Percentiles rank a stretch among this genome's conserved stretches.
Evolutionary conservation across 1,140 invertebrate species (phyloP).

Genomic region (Odontomachus brunneus): DNA sequence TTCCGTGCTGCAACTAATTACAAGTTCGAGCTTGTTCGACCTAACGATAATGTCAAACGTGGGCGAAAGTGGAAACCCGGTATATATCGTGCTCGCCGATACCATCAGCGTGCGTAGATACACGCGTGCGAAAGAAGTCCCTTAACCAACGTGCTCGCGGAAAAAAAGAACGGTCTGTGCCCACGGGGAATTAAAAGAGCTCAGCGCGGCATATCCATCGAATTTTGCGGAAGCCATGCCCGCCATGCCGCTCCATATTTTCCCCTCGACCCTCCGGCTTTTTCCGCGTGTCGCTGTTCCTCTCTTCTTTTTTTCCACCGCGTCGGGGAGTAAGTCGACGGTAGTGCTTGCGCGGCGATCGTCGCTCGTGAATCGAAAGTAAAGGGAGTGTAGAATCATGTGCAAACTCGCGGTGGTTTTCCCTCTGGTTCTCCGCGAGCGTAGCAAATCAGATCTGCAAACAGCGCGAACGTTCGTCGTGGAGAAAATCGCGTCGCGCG

Average conservation of each 20-base stretch:
- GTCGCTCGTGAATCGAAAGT: constrained; percentile 49
- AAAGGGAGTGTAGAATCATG: constrained; percentile 17
- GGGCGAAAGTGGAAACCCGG: background rate
- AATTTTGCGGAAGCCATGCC: constrained; percentile 39
- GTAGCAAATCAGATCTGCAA: constrained; percentile 37
- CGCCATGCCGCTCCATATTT: constrained; percentile 8
- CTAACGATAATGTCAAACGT: constrained; percentile 43
- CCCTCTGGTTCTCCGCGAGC: constrained; percentile 5
- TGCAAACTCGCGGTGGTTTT: constrained; percentile 16
- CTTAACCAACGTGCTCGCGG: constrained; percentile 20
- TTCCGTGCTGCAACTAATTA: constrained; percentile 40
- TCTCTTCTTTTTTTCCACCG: background rate
- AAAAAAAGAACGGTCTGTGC: background rate
- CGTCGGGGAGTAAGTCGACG: constrained; percentile 38
- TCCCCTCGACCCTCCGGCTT: no score
- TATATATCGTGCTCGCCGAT: constrained; percentile 15
- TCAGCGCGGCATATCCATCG: constrained; percentile 49
- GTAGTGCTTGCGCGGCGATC: constrained; percentile 4
- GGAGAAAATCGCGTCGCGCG: background rate
- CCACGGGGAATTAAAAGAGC: constrained; percentile 53
- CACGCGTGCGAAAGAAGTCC: constrained; percentile 25
- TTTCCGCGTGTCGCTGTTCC: constrained; percentile 12
- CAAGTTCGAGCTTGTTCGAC: constrained; percentile 15
- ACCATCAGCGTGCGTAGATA: background rate
- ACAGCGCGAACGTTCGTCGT: constrained; percentile 15